Evolutionary conservation across 2,113 vertebrate species (phyloP).

Genomic region (Piaya cayana): DNA sequence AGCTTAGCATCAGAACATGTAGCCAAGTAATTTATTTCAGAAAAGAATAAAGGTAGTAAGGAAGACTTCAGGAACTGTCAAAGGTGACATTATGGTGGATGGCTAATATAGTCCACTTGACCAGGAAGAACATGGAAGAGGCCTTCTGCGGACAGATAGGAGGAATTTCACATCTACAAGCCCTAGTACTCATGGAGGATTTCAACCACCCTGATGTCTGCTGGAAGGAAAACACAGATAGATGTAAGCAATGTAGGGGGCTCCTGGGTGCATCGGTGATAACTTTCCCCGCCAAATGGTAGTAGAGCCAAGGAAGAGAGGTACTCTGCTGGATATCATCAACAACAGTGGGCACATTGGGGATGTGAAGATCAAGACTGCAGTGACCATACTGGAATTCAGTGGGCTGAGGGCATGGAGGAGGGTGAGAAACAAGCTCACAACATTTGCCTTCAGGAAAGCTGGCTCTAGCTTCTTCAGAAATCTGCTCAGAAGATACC

Average conservation of each 20-base stretch:
- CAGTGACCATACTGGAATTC: neutral
- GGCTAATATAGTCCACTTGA: neutral
- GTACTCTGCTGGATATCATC: neutral
- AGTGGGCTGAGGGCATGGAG: neutral
- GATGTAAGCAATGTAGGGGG: neutral
- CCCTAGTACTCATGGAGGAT: accelerated
- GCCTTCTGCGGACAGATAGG: neutral
- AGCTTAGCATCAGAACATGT: neutral
- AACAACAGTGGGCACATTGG: accelerated
- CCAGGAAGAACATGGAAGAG: neutral
- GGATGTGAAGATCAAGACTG: neutral
- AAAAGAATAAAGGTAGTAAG: neutral
- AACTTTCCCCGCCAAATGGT: neutral
- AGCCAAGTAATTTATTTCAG: neutral
- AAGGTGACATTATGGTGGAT: neutral
- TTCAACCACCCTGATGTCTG: neutral
- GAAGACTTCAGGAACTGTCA: neutral
- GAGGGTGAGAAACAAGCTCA: neutral
- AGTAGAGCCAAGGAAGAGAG: neutral
- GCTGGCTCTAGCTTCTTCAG: neutral
- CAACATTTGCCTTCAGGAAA: neutral
- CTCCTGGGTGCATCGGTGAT: neutral
- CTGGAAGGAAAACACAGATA: neutral
- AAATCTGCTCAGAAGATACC: neutral
- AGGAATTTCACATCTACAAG: neutral